These are phyloP conservation scores for Metridium senile DNA, from an alignment of 92 coral and sea anemone species.

Conservation along the genomic window DNA sequence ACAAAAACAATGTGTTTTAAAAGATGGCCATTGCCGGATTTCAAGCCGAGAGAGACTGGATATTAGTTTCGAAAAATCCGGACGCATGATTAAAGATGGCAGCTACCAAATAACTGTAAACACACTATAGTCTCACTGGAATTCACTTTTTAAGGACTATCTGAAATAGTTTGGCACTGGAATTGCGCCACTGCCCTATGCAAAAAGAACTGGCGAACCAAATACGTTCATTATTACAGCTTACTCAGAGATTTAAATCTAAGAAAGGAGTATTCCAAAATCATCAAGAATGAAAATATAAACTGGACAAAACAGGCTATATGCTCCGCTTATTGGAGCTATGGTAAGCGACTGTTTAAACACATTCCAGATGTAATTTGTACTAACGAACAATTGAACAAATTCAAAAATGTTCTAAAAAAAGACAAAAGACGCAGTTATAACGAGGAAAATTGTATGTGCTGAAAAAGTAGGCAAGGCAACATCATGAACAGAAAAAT, in stretches of 20 bases:
- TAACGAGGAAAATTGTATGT: too few species aligned
- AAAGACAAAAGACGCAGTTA: too few species aligned
- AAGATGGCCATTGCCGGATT: too few species aligned
- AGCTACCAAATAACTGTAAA: not conserved
- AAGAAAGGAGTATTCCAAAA: constrained; percentile 24
- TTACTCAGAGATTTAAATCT: constrained; percentile 35
- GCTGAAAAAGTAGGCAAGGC: too few species aligned
- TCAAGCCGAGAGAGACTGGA: constrained; percentile 48
- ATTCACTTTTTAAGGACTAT: too few species aligned
- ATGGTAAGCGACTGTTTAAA: constrained; percentile 27
- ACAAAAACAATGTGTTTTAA: too few species aligned
- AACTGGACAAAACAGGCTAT: constrained; percentile 53
- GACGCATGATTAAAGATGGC: constrained; percentile 32
- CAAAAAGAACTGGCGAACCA: constrained; percentile 53
- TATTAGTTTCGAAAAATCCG: constrained; percentile 14
- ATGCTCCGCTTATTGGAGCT: constrained; percentile 41
- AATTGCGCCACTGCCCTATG: constrained; percentile 53
- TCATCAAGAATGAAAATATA: constrained; percentile 46
- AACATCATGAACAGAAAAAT: constrained; percentile 17
- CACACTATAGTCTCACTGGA: too few species aligned
- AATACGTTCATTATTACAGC: constrained; percentile 40
- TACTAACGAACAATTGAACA: constrained; percentile 36
- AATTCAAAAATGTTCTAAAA: constrained; percentile 18
- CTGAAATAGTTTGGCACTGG: constrained; percentile 44
- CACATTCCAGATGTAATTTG: constrained; percentile 48